Percentiles rank a stretch among this genome's conserved stretches.
These are phyloP conservation scores for Pangasianodon hypophthalmus DNA, from an alignment of 2,113 vertebrate genomes.

Conservation along the genomic window DNA sequence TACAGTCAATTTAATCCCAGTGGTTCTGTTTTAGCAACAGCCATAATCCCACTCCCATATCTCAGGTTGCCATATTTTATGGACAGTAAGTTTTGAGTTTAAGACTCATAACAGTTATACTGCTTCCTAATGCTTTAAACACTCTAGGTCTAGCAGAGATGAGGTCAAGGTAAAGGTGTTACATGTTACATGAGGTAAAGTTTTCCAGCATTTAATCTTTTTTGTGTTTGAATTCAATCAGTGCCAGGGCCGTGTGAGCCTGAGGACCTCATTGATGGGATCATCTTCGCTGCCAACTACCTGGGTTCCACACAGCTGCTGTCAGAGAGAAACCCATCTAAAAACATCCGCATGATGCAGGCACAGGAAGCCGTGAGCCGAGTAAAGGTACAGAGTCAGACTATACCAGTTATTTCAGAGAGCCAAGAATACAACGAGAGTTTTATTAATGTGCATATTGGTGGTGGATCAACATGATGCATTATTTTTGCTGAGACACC, in stretches of 20 bases:
- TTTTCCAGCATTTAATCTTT: neutral
- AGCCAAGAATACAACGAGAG: neutral
- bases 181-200: neutral
- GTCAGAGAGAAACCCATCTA: constrained; percentile 96
- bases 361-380: constrained; percentile 96
- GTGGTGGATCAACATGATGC: neutral
- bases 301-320: constrained; percentile 97
- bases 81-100: neutral
- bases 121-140: constrained; percentile 3
- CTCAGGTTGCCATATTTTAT: neutral
- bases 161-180: neutral
- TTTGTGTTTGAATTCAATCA: constrained; percentile 56
- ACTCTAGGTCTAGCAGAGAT: neutral
- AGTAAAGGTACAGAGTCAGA: constrained; percentile 84
- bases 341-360: constrained; percentile 99
- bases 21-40: constrained; percentile 40
- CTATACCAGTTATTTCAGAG: neutral
- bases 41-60: constrained; percentile 1
- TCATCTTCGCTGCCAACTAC: constrained; percentile 99
- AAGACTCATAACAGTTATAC: neutral
- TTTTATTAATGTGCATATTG: neutral
- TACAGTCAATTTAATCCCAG: constrained; percentile 60
- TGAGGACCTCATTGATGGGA: constrained; percentile 98
- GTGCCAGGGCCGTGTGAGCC: constrained; percentile 98
- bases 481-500: neutral